Evolutionary conservation across 1,140 invertebrate species (phyloP), one percentile per base, ranked within the genome.

Genomic region (Drosophila micromelanica): DNA sequence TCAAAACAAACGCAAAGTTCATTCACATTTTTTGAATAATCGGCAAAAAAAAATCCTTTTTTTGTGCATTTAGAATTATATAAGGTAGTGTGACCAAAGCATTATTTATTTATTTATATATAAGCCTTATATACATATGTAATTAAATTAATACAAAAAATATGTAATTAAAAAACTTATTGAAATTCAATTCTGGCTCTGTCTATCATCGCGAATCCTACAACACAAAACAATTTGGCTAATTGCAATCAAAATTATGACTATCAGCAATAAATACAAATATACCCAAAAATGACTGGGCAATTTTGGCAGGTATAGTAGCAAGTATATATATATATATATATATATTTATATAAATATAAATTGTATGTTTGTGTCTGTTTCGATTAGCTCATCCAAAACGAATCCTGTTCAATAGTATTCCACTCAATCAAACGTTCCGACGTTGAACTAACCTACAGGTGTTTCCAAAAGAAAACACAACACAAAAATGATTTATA

Each of bases 361-460:
- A 42, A 11, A 56, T 40, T 5, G 20, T 55, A 59, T 52, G 5
- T 35, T 23, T 52, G 11, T 43, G 9, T 30, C 9, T 30, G 4
- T 43, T 2, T n/a, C 15, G 43, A 61, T 61, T 61, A 61, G 57
- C 17, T 49, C 57, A 61, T 23, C 43, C 15, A n/a, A 46, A 67
- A 38, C 57, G 55, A 68, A 73, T 73, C 55, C 63, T 73, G 63
- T 57, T 67, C 63, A 42, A 60, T 37, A 32, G 17, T 46, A 45
- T 35, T 9, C 46, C 70, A 67, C 62, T 73, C 70, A 73, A 73
- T 73, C 70, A 73, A 60, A 54, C 43, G 56, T 35, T 12, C 20
- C 38, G 46, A 54, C 68, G 55, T 35, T 4, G 27, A 40, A 23
- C 68, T 32, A 9, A 35, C 32, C 32, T 9, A 9, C 32, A 35